Conservation (phyloP, 2,113 vertebrate species). For the Otolemur garnettii region DNA sequence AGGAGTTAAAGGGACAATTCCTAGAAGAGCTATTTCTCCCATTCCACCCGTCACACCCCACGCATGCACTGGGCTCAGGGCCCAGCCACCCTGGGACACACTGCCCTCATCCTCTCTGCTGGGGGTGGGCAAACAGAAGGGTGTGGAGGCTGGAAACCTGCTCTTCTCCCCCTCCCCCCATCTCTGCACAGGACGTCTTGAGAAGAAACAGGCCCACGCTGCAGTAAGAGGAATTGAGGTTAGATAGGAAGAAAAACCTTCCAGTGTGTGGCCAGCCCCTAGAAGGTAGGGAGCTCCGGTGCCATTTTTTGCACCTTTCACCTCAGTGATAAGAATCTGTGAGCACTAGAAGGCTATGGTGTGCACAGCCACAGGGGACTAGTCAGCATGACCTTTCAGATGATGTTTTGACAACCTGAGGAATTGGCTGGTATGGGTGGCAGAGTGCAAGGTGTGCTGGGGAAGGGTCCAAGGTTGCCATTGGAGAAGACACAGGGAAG, state of each 20-base stretch:
- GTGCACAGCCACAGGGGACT: background rate
- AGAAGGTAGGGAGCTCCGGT: background rate
- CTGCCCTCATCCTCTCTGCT: slow-evolving; percentile 51
- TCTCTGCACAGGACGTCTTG: slow-evolving; percentile 73
- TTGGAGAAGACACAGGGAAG: background rate
- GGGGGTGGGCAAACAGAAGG: slow-evolving; percentile 53
- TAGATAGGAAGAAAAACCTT: background rate
- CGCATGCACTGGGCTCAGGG: background rate
- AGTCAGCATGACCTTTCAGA: background rate
- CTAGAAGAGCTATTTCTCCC: slow-evolving; percentile 24
- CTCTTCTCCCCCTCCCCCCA: background rate
- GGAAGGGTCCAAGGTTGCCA: background rate
- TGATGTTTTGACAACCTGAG: background rate
- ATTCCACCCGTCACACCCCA: background rate
- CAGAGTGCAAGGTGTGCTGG: background rate
- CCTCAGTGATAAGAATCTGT: background rate
- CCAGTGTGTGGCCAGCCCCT: background rate
- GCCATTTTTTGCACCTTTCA: background rate
- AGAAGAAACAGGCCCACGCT: slow-evolving; percentile 61
- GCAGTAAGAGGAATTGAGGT: slow-evolving; percentile 31
- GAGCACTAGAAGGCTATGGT: background rate
- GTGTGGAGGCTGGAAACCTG: slow-evolving; percentile 59
- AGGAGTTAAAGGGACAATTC: background rate
- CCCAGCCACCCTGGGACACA: slow-evolving; percentile 33
- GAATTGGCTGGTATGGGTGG: background rate